phyloP scores from a whole-genome alignment of 2,888 invertebrate species.

The Hedychridium roseum region DNA sequence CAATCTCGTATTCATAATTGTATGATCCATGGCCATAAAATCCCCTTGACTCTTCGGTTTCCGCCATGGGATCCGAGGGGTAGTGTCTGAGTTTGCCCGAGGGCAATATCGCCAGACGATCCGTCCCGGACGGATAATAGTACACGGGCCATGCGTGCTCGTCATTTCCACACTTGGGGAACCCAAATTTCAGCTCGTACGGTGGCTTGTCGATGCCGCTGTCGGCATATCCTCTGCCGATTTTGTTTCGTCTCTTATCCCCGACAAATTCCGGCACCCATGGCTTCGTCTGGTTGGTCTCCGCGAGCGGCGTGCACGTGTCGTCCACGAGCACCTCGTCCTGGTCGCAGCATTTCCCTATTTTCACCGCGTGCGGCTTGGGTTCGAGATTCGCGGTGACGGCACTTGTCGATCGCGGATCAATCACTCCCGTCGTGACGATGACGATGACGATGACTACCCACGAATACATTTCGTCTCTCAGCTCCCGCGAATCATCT shows the following conservation, averaged over 20 bases:
- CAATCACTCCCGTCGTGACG: conserved; percentile 14
- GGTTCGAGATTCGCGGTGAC: conserved; percentile 11
- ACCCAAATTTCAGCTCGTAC: conserved; percentile 51
- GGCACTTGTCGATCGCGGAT: conserved; percentile 7
- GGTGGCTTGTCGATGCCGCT: conserved; percentile 26
- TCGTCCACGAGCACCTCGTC: conserved; percentile 76
- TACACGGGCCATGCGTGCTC: conserved; percentile 58
- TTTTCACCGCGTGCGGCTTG: conserved; percentile 62
- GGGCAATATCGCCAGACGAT: conserved; percentile 64
- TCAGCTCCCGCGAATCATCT: no score
- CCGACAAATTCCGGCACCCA: conserved; percentile 55
- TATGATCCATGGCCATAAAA: conserved; percentile 33
- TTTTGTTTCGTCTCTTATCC: no score
- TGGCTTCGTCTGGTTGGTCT: conserved; percentile 51
- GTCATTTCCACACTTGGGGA: conserved; percentile 49
- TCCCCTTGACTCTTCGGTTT: conserved; percentile 57
- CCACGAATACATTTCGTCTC: conserved; percentile 32
- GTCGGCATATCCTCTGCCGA: no score
- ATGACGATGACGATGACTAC: conserved; percentile 20
- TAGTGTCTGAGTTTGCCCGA: conserved; percentile 80
- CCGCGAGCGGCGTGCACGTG: conserved; percentile 71
- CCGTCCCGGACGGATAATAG: conserved; percentile 45
- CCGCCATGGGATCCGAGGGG: conserved; percentile 63
- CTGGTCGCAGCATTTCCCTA: conserved; percentile 83
- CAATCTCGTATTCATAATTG: conserved; percentile 64